Conservation (phyloP, 1,140 invertebrate genomes). For the Aethina tumida region DNA sequence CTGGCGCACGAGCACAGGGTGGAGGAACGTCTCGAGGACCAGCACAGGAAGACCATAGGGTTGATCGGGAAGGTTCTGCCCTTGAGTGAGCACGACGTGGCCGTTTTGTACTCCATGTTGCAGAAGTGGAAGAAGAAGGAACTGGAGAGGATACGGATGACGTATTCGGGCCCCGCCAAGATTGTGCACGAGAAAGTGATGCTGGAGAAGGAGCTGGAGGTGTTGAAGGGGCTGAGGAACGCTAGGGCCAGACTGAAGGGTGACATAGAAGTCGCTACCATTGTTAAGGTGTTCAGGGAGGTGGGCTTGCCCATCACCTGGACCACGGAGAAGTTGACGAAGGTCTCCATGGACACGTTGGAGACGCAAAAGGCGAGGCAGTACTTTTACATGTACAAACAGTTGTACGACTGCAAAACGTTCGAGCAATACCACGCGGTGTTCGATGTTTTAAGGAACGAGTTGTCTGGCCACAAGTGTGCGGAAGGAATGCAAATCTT, state of each 20-base stretch:
- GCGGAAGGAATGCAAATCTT: constrained; percentile 43
- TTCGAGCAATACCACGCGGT: constrained; percentile 45
- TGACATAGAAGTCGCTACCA: constrained; percentile 41
- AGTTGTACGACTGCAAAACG: constrained; percentile 39
- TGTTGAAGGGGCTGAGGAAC: constrained; percentile 49
- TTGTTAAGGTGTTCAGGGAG: constrained; percentile 46
- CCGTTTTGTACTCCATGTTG: constrained; percentile 50
- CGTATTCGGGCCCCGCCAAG: constrained; percentile 46
- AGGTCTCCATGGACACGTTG: constrained; percentile 52
- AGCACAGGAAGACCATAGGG: constrained; percentile 41
- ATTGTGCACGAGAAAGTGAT: constrained; percentile 49
- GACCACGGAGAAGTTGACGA: constrained; percentile 45
- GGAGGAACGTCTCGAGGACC: constrained; percentile 37
- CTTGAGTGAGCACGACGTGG: constrained; percentile 48
- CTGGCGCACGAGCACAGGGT: constrained; percentile 41
- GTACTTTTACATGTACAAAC: constrained; percentile 47
- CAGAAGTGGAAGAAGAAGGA: constrained; percentile 54
- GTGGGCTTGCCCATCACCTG: constrained; percentile 52
- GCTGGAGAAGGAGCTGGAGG: constrained; percentile 52
- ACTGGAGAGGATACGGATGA: constrained; percentile 44
- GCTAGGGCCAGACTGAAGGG: constrained; percentile 45
- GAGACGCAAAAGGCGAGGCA: constrained; percentile 54
- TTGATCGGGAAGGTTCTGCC: constrained; percentile 49
- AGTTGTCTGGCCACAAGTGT: constrained; percentile 44
- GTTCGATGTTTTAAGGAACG: constrained; percentile 45